Percentiles rank a stretch among this genome's conserved stretches.
These are phyloP conservation scores for Austrolebias charrua DNA, from an alignment of 2,797 vertebrate species.

Conservation along the genomic window DNA sequence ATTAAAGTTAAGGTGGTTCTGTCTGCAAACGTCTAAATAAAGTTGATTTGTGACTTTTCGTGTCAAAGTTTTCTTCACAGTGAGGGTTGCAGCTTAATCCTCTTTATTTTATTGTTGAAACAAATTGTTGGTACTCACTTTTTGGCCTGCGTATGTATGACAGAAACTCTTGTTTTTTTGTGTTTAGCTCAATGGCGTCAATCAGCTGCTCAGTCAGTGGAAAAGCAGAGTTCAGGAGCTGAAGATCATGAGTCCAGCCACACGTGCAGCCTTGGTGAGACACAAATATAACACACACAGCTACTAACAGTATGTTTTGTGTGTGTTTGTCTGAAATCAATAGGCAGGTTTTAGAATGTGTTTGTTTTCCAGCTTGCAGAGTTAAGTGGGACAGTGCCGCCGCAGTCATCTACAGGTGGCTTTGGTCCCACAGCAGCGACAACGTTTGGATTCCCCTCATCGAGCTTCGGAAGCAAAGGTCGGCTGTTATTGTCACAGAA, in stretches of 20 bases:
- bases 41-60: too few species aligned
- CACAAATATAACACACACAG: neutral
- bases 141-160: neutral
- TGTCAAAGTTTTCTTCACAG: too few species aligned
- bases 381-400: conserved; percentile 71
- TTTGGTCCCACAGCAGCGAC: conserved; percentile 63
- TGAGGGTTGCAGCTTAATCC: too few species aligned
- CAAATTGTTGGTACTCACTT: neutral
- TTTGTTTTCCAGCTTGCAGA: conserved; percentile 77
- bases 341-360: neutral
- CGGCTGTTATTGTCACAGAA: neutral
- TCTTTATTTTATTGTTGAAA: neutral
- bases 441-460: conserved; percentile 59
- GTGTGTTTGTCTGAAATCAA: neutral
- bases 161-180: conserved; percentile 7
- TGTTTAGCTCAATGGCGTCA: conserved; percentile 78
- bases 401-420: conserved; percentile 51
- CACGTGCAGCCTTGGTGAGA: conserved; percentile 83
- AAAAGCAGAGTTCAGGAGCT: conserved; percentile 83
- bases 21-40: too few species aligned
- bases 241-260: conserved; percentile 78
- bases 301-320: neutral
- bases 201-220: conserved; percentile 83
- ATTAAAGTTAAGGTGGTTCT: neutral
- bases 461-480: conserved; percentile 79